These are phyloP conservation scores for Nymphalis c-album DNA, from an alignment of 2,888 invertebrate genomes.

Conservation along the genomic window DNA sequence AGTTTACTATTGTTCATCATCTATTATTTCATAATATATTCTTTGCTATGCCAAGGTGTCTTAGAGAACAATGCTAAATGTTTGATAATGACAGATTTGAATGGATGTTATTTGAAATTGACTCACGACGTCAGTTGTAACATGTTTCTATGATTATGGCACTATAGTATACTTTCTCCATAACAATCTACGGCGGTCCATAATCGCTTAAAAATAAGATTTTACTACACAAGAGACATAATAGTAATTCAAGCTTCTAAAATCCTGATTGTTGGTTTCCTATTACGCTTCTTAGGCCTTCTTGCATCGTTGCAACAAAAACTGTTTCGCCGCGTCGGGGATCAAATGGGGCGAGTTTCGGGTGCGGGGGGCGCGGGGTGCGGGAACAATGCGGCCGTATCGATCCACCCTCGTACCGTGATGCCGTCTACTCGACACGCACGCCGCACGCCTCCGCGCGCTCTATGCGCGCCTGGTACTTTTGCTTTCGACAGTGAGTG, in stretches of 20 bases:
- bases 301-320: constrained; percentile 67
- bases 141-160: neutral
- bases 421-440: constrained; percentile 58
- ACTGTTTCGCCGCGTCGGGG: constrained; percentile 73
- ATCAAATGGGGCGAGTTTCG: constrained; percentile 78
- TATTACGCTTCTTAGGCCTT: constrained; percentile 41
- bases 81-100: constrained; percentile 37
- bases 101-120: constrained; percentile 33
- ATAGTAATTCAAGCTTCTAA: constrained; percentile 20
- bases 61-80: constrained; percentile 36
- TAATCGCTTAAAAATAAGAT: neutral
- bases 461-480: constrained; percentile 71
- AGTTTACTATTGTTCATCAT: constrained; percentile 21
- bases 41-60: constrained; percentile 35
- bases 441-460: constrained; percentile 60
- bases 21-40: constrained; percentile 24
- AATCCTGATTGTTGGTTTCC: constrained; percentile 39
- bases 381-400: constrained; percentile 80
- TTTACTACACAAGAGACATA: neutral
- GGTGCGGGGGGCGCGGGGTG: constrained; percentile 60
- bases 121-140: neutral
- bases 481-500: constrained; percentile 59
- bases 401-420: constrained; percentile 64
- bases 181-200: too few species aligned
- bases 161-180: too few species aligned